phyloP scores from a whole-genome alignment of 2,797 vertebrate genomes.

The Dendrocincla fuliginosa region DNA sequence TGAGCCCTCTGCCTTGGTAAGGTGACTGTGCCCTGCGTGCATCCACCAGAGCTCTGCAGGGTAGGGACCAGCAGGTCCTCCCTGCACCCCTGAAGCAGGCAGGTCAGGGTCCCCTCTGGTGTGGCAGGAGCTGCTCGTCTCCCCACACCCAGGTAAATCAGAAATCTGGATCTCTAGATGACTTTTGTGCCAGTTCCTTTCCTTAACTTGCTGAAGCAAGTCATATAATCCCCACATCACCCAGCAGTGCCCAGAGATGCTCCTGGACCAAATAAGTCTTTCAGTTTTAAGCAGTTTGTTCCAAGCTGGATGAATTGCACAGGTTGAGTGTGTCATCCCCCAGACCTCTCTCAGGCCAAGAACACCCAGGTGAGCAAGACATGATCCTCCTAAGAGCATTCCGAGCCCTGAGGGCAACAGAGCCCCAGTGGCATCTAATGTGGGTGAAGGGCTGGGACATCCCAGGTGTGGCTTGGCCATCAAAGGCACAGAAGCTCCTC shows the following conservation, averaged over 20 bases:
- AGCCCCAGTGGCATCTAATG: rapidly evolving
- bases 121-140: neutral
- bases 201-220: neutral
- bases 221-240: neutral
- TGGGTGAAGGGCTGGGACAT: neutral
- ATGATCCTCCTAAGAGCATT: neutral
- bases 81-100: neutral
- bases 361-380: neutral
- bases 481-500: neutral
- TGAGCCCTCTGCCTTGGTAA: neutral
- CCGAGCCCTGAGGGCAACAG: neutral
- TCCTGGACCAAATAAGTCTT: neutral
- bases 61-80: neutral
- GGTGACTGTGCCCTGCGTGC: neutral
- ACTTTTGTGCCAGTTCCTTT: neutral
- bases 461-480: neutral
- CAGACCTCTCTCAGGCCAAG: neutral
- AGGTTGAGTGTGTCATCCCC: neutral
- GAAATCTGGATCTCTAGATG: neutral
- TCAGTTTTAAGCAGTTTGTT: neutral
- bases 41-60: neutral
- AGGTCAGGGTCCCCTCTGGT: neutral
- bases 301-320: neutral
- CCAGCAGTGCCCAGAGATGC: rapidly evolving
- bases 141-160: neutral